A percentile compares a stretch with the other conserved stretches of the same genome.
phyloP scores from a whole-genome alignment of 1,140 invertebrate species.

The Agraylea sexmaculata region DNA sequence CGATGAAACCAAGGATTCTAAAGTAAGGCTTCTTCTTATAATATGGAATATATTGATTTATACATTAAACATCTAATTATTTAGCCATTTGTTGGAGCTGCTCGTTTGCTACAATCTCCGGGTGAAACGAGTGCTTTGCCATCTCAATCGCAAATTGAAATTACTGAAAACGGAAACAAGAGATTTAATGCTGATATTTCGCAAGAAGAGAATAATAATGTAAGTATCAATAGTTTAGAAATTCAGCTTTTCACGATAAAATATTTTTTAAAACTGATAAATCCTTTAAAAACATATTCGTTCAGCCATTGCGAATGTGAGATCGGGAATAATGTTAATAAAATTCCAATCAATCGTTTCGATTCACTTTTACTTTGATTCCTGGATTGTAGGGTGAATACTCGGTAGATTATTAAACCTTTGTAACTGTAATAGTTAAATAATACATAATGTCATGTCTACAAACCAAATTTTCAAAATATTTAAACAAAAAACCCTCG shows the following conservation, averaged over 20 bases:
- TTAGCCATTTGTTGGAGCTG: constrained; percentile 38
- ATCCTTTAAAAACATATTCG: no score
- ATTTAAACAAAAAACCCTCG: no score
- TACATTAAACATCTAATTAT: constrained; percentile 1
- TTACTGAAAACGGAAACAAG: constrained; percentile 23
- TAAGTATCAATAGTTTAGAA: constrained; percentile 18
- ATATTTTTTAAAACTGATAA: background rate
- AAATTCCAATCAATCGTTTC: no score
- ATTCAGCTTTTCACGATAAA: background rate
- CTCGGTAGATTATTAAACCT: no score
- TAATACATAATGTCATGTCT: no score
- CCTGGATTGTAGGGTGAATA: no score
- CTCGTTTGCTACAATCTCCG: constrained; percentile 32
- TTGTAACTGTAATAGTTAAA: no score
- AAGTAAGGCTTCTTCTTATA: constrained; percentile 9
- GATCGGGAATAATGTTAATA: no score
- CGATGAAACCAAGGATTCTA: constrained; percentile 13
- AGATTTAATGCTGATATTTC: constrained; percentile 34
- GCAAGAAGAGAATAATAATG: constrained; percentile 36
- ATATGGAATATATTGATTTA: background rate
- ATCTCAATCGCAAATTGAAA: constrained; percentile 8
- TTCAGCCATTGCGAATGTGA: no score
- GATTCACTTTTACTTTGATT: no score
- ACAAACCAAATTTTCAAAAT: no score
- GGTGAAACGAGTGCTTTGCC: constrained; percentile 17